These are phyloP conservation scores for Metacarcinus magister DNA, from an alignment of 2,888 invertebrate species.

Conservation along the genomic window DNA sequence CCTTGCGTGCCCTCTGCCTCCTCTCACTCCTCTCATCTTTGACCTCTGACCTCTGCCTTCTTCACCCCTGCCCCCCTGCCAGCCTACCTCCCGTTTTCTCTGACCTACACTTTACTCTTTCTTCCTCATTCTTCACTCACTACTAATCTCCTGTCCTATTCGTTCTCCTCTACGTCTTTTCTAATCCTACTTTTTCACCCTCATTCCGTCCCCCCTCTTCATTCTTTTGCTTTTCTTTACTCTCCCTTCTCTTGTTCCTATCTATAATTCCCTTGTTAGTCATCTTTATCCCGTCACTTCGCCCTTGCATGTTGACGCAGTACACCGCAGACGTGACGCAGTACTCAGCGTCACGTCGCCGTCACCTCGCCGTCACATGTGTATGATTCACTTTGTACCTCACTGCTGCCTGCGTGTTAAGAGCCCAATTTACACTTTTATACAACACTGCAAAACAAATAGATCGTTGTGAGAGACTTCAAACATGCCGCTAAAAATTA, in stretches of 20 bases:
- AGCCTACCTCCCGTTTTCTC: not conserved
- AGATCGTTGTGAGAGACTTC: not conserved
- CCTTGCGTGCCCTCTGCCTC: not conserved
- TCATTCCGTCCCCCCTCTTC: not conserved
- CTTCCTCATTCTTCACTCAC: no score
- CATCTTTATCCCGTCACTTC: no score
- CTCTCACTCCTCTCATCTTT: not conserved
- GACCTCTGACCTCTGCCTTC: not conserved
- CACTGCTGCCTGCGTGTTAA: not conserved
- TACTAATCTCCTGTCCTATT: no score
- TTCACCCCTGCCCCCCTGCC: not conserved
- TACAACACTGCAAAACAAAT: not conserved
- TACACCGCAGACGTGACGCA: not conserved
- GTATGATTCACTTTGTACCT: not conserved
- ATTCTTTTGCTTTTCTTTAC: not conserved
- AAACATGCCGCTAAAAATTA: not conserved
- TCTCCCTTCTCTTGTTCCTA: not conserved
- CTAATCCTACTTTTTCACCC: not conserved
- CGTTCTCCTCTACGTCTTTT: not conserved
- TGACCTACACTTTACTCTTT: constrained; percentile 5
- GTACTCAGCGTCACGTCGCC: not conserved
- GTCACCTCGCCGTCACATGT: not conserved
- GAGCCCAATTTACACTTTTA: not conserved
- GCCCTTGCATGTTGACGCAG: not conserved
- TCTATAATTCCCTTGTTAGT: not conserved